Conservation (phyloP, 2,888 invertebrate genomes). For the Mellilla xanthometata region DNA sequence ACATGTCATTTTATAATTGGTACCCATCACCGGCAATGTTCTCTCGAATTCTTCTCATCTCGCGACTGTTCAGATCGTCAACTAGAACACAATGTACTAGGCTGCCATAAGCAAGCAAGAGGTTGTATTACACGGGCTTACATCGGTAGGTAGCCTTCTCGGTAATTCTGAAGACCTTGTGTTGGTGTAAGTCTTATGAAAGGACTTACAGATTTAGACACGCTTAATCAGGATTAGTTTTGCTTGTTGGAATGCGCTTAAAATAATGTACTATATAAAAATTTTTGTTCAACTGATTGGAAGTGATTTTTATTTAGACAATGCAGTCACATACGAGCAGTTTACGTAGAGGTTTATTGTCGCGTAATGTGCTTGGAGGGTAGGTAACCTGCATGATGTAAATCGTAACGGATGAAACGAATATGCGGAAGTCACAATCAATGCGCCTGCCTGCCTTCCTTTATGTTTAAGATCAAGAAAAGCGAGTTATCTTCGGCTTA, state of each 20-base stretch:
- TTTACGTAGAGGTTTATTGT: background rate
- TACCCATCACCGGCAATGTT: conserved; percentile 40
- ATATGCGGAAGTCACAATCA: conserved; percentile 57
- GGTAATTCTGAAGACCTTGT: conserved; percentile 49
- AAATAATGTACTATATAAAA: conserved; percentile 16
- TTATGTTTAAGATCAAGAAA: conserved; percentile 70
- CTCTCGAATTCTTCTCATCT: conserved; percentile 53
- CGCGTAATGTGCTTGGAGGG: conserved; percentile 1
- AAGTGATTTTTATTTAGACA: background rate
- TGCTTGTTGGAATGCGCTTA: conserved; percentile 23
- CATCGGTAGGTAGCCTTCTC: conserved; percentile 39
- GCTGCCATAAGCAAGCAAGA: conserved; percentile 50
- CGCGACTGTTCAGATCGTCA: conserved; percentile 73
- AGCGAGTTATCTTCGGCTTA: conserved; percentile 80
- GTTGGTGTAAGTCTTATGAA: conserved; percentile 52
- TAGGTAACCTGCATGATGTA: conserved; percentile 18
- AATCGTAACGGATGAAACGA: conserved; percentile 23
- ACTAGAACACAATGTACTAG: conserved; percentile 78
- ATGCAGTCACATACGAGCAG: background rate
- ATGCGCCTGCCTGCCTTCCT: conserved; percentile 37
- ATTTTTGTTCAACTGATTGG: background rate
- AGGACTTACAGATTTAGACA: conserved; percentile 40
- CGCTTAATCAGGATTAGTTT: conserved; percentile 31
- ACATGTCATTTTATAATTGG: conserved; percentile 33
- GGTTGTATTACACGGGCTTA: conserved; percentile 37